Evolutionary conservation across 2,797 vertebrate genomes (phyloP).

Genomic region (Apodemus agrarius): DNA sequence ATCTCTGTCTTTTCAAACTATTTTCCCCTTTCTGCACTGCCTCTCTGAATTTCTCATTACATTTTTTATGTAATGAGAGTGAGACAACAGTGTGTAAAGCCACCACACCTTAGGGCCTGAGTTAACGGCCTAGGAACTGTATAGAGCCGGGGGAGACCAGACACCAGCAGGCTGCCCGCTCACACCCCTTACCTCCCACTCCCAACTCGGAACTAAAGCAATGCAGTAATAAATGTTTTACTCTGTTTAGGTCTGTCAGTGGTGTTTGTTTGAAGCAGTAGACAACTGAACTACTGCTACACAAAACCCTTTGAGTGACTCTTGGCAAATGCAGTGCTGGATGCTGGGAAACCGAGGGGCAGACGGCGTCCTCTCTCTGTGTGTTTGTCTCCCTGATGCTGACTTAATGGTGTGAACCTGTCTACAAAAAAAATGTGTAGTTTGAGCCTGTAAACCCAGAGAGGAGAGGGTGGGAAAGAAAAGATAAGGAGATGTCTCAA

Average conservation of each 20-base stretch:
- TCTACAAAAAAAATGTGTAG: neutral
- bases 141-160: neutral
- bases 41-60: slow-evolving; percentile 35
- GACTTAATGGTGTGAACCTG: neutral
- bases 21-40: neutral
- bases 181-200: neutral
- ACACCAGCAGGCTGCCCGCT: neutral
- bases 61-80: neutral
- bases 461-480: too few species aligned
- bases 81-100: neutral
- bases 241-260: neutral
- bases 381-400: too few species aligned
- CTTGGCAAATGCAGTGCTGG: neutral
- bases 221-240: neutral
- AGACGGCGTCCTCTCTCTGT: neutral
- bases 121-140: neutral
- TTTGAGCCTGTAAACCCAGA: neutral
- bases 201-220: neutral
- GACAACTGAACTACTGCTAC: neutral
- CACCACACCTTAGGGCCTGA: too few species aligned
- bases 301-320: neutral
- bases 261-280: neutral
- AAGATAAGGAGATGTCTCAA: neutral
- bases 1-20: slow-evolving; percentile 12
- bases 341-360: neutral